A percentile compares a stretch with the other conserved stretches of the same genome.
phyloP scores from a whole-genome alignment of 2,113 vertebrate genomes.

The Mugil cephalus region DNA sequence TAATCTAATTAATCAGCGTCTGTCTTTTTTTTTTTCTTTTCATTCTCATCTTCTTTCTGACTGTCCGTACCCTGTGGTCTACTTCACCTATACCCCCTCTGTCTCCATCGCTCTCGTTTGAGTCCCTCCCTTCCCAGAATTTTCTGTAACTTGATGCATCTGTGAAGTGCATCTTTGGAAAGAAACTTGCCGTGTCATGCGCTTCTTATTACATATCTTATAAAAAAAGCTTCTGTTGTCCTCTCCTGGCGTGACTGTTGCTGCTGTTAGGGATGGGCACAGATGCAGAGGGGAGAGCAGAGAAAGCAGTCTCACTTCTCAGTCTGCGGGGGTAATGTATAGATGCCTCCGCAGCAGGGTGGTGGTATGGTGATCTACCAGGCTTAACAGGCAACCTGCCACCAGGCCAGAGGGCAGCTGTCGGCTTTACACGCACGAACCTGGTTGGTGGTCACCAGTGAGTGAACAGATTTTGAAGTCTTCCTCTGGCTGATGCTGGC shows the following conservation, averaged over 20 bases:
- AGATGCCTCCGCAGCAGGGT: constrained; percentile 46
- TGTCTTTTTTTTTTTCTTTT: constrained; percentile 56
- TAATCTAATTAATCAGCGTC: constrained; percentile 82
- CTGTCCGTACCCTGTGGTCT: constrained; percentile 22
- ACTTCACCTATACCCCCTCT: constrained; percentile 6
- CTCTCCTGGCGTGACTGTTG: not conserved
- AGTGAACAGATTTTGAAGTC: constrained; percentile 36
- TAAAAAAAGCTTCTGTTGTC: constrained; percentile 45
- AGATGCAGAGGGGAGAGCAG: not conserved
- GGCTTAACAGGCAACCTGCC: constrained; percentile 46
- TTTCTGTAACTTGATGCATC: constrained; percentile 19
- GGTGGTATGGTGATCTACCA: constrained; percentile 17
- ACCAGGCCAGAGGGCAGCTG: constrained; percentile 41
- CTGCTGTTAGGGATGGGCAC: not conserved
- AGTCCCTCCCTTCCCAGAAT: constrained; percentile 10
- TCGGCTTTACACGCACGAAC: constrained; percentile 15
- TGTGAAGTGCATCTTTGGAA: not conserved
- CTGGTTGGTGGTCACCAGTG: constrained; percentile 43
- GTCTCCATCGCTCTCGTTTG: not conserved
- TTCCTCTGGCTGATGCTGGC: constrained; percentile 30
- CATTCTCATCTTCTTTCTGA: constrained; percentile 40
- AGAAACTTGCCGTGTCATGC: constrained; percentile 45
- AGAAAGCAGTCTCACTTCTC: not conserved
- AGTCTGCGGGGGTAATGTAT: constrained; percentile 24
- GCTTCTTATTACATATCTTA: constrained; percentile 1